Evolutionary conservation across 2,888 invertebrate species (phyloP).

Genomic region (Catocala fraxini): DNA sequence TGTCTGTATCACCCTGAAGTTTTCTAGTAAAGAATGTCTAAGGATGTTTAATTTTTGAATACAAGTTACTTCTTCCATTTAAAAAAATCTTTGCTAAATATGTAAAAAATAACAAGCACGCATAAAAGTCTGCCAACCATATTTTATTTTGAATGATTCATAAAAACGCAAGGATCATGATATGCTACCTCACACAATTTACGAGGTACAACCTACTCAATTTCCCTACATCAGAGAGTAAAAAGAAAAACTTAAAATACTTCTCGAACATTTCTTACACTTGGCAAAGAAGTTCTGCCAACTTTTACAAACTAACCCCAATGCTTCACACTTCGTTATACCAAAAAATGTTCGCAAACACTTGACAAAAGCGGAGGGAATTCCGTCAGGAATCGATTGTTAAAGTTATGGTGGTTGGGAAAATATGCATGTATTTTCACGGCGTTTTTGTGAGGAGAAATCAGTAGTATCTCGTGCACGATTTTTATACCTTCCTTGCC

Average conservation of each 20-base stretch:
- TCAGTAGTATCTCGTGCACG: neutral
- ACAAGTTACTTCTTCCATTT: too few species aligned
- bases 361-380: slow-evolving; percentile 38
- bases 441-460: slow-evolving; percentile 4
- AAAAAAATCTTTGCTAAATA: too few species aligned
- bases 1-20: too few species aligned
- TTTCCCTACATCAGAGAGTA: slow-evolving; percentile 31
- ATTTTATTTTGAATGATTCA: too few species aligned
- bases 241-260: slow-evolving; percentile 46
- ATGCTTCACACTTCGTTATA: slow-evolving; percentile 48
- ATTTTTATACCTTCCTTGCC: neutral
- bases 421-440: slow-evolving; percentile 15
- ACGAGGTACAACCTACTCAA: slow-evolving; percentile 13
- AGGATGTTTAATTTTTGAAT: too few species aligned
- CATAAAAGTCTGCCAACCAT: too few species aligned
- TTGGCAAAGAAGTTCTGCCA: slow-evolving; percentile 36
- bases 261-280: slow-evolving; percentile 45
- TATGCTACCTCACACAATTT: neutral
- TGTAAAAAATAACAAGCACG: too few species aligned
- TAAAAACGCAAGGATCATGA: neutral
- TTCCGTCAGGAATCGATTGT: slow-evolving; percentile 35
- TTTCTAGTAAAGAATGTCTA: too few species aligned
- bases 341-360: slow-evolving; percentile 43
- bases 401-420: slow-evolving; percentile 16
- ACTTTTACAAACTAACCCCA: slow-evolving; percentile 45